Evolutionary conservation across 1,140 invertebrate genomes (phyloP).

Genomic region (Babylonia areolata): DNA sequence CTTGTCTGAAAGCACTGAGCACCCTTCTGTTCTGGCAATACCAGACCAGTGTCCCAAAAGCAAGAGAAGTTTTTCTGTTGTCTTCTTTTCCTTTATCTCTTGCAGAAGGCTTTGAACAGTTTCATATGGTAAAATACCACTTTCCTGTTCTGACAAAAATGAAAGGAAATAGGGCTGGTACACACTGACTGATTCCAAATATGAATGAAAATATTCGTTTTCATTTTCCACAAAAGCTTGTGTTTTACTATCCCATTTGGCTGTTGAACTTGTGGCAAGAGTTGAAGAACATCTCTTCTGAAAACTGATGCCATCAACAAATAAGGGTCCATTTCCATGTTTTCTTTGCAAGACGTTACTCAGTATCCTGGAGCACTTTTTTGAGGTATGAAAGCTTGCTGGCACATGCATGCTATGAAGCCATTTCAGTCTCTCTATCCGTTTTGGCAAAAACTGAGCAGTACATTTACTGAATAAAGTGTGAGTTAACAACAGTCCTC

Average conservation of each 20-base stretch:
- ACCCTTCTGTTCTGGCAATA: conserved; percentile 13
- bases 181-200: not conserved
- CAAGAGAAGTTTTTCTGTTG: not conserved
- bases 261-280: not conserved
- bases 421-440: not conserved
- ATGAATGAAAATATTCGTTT: conserved; percentile 30
- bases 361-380: not conserved
- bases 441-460: not conserved
- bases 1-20: not conserved
- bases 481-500: not conserved
- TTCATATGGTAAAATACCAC: not conserved
- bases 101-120: not conserved
- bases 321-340: not conserved
- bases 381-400: not conserved
- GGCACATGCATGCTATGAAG: not conserved
- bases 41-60: conserved; percentile 21
- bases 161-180: conserved; percentile 22
- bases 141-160: not conserved
- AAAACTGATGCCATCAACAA: not conserved
- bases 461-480: not conserved
- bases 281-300: not conserved
- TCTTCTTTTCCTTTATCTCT: not conserved
- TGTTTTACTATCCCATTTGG: not conserved
- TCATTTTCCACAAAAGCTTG: conserved; percentile 30
- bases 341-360: not conserved